Conservation (phyloP, 2,113 vertebrate species). For the Leptobrachium leishanense region DNA sequence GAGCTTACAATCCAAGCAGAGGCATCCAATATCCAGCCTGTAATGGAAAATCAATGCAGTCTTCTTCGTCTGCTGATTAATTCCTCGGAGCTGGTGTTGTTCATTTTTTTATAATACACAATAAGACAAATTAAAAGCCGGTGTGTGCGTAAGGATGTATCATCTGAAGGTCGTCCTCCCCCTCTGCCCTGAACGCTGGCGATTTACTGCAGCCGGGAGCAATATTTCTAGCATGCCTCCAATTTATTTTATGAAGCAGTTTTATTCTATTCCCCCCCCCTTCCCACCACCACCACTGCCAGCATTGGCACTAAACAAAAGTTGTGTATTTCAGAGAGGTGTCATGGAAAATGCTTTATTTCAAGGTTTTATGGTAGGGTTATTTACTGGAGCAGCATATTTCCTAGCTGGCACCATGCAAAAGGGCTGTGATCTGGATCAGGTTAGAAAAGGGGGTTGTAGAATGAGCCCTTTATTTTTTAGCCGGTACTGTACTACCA, state of each 20-base stretch:
- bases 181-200: constrained; percentile 14
- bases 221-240: constrained; percentile 30
- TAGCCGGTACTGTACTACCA: too few relatives aligned
- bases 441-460: too few relatives aligned
- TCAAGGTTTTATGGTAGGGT: constrained; percentile 38
- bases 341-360: constrained; percentile 41
- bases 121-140: constrained; percentile 41
- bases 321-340: constrained; percentile 44
- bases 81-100: not conserved
- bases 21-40: not conserved
- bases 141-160: constrained; percentile 23
- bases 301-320: constrained; percentile 43
- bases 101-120: constrained; percentile 41
- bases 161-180: constrained; percentile 36
- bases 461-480: too few relatives aligned
- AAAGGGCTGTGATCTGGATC: too few relatives aligned
- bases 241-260: constrained; percentile 45
- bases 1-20: not conserved
- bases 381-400: constrained; percentile 47
- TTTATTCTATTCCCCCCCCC: constrained; percentile 29
- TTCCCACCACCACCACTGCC: not conserved
- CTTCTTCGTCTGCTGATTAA: constrained; percentile 29
- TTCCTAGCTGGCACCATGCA: constrained; percentile 14
- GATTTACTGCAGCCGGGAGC: constrained; percentile 34
- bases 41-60: constrained; percentile 39